Evolutionary conservation across 2,113 vertebrate species (phyloP).

Genomic region (Chionis minor): DNA sequence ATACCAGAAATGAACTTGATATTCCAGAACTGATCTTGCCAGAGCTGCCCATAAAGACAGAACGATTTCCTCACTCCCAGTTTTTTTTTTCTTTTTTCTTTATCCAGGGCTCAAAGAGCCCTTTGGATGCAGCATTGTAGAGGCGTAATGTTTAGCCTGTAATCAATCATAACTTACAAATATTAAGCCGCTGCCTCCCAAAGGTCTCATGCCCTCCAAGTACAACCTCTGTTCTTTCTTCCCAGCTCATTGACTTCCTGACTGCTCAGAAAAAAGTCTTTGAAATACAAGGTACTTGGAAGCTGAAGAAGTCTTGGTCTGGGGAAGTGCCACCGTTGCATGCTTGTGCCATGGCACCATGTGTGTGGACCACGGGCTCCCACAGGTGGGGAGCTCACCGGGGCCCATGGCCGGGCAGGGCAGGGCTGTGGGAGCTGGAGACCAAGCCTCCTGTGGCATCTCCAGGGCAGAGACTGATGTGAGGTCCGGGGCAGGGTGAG

Average conservation of each 20-base stretch:
- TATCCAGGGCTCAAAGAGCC: neutral
- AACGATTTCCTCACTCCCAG: neutral
- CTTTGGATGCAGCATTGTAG: neutral
- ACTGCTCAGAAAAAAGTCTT: neutral
- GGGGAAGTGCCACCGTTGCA: neutral
- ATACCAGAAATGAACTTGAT: conserved; percentile 47
- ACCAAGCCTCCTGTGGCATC: neutral
- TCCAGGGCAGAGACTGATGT: neutral
- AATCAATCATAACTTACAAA: conserved; percentile 34
- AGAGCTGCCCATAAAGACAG: neutral
- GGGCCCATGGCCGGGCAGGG: neutral
- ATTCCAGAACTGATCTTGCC: neutral
- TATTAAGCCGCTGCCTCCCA: neutral
- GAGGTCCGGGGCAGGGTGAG: neutral
- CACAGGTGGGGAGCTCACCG: accelerated
- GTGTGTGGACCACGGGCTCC: neutral
- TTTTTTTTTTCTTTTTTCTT: conserved; percentile 7
- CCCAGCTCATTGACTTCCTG: neutral
- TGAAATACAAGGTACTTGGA: neutral
- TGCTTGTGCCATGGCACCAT: accelerated
- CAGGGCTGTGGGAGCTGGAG: neutral
- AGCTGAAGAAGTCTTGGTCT: neutral
- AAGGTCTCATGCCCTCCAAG: conserved; percentile 2
- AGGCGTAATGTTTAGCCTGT: neutral
- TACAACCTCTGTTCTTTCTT: conserved; percentile 17